A percentile compares a stretch with the other conserved stretches of the same genome.
Conservation (phyloP, 1,140 invertebrate genomes). For the Cardiocondyla obscurior region DNA sequence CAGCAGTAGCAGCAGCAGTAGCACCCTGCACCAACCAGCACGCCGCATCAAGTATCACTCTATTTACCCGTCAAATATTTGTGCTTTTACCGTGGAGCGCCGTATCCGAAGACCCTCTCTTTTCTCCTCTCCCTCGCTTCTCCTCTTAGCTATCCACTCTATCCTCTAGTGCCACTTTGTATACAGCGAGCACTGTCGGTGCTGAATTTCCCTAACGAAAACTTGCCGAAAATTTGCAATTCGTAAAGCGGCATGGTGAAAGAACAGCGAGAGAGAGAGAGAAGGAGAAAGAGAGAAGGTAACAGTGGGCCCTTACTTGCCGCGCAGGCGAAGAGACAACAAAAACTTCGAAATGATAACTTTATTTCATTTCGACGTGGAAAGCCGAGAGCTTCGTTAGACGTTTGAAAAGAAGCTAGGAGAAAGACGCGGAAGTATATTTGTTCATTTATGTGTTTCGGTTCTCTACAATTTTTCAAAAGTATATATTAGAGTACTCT, state of each 20-base stretch:
- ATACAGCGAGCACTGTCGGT: slow-evolving; percentile 80
- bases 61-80: slow-evolving; percentile 85
- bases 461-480: background rate
- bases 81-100: slow-evolving; percentile 83
- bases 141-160: slow-evolving; percentile 75
- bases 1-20: slow-evolving; percentile 57
- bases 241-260: slow-evolving; percentile 77
- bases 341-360: slow-evolving; percentile 36
- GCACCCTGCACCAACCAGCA: slow-evolving; percentile 69
- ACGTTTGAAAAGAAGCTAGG: background rate
- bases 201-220: slow-evolving; percentile 83
- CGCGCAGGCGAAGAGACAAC: slow-evolving; percentile 7
- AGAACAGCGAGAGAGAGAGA: background rate
- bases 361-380: slow-evolving; percentile 26
- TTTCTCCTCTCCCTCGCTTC: slow-evolving; percentile 45
- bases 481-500: background rate
- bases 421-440: no score
- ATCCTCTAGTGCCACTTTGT: slow-evolving; percentile 82
- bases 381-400: background rate
- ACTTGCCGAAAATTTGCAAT: slow-evolving; percentile 84
- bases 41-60: slow-evolving; percentile 83
- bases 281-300: background rate
- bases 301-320: slow-evolving; percentile 23
- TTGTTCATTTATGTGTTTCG: background rate
- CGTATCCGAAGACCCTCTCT: slow-evolving; percentile 76